Evolutionary conservation across 30 jellyfish, hydroid and myxozoan genomes (phyloP).

Genomic region (Aurelia sp.): DNA sequence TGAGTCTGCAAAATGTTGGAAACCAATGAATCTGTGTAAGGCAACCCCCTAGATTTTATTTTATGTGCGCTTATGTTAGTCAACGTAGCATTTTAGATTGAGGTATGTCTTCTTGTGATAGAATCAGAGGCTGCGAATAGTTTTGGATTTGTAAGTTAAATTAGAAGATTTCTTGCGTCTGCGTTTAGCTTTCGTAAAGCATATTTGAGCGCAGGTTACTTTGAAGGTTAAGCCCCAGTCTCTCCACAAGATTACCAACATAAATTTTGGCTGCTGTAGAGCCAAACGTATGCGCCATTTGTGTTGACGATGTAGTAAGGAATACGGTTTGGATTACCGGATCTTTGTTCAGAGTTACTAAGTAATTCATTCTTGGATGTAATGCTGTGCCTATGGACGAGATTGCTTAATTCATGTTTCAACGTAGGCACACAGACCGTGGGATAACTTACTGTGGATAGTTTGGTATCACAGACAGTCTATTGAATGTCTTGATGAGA

Average conservation of each 20-base stretch:
- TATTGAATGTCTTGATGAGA: background rate
- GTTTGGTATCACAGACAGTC: background rate
- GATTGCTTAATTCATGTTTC: too few relatives aligned
- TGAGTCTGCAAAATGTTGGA: too few relatives aligned
- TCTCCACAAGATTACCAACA: slow-evolving; percentile 61
- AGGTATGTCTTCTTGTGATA: background rate
- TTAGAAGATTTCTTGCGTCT: slow-evolving; percentile 30
- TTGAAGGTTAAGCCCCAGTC: slow-evolving; percentile 57
- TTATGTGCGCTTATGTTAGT: too few relatives aligned
- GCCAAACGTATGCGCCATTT: slow-evolving; percentile 38
- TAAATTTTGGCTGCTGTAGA: slow-evolving; percentile 45
- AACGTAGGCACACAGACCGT: too few relatives aligned
- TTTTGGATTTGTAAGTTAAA: slow-evolving; percentile 44
- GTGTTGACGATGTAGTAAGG: slow-evolving; percentile 32
- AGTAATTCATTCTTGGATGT: slow-evolving; percentile 31
- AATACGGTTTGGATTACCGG: slow-evolving; percentile 41
- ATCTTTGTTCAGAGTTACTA: slow-evolving; percentile 29
- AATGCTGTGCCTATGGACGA: background rate
- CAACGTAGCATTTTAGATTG: too few relatives aligned
- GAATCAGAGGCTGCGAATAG: slow-evolving; percentile 26
- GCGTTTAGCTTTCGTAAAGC: slow-evolving; percentile 24
- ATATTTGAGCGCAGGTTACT: slow-evolving; percentile 45
- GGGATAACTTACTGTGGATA: background rate
- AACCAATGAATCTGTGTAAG: too few relatives aligned
- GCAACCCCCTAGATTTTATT: too few relatives aligned